These are phyloP conservation scores for Subacronicta megacephala DNA, from an alignment of 2,888 invertebrate genomes.

Conservation along the genomic window DNA sequence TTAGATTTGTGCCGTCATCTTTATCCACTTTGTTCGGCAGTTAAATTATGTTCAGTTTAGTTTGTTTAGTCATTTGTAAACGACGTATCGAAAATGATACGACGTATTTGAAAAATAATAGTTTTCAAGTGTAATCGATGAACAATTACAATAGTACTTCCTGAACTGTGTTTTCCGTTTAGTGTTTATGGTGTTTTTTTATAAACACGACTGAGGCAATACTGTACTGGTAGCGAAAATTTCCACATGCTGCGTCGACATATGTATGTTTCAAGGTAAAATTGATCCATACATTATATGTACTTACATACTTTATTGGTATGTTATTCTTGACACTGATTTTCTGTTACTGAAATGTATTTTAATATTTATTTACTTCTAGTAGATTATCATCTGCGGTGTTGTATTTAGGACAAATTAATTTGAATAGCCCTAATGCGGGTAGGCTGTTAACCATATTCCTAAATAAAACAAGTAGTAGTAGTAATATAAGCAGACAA, in stretches of 20 bases:
- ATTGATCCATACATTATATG: constrained; percentile 50
- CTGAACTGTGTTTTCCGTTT: constrained; percentile 6
- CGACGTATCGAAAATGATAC: constrained; percentile 23
- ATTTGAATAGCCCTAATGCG: too few relatives aligned
- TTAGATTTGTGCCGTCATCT: constrained; percentile 31
- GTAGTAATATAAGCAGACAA: background rate
- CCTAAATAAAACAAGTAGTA: background rate
- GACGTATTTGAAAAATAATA: constrained; percentile 24
- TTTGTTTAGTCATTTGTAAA: constrained; percentile 37
- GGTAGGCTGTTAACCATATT: background rate
- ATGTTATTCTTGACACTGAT: constrained; percentile 38
- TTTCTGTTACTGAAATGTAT: too few relatives aligned
- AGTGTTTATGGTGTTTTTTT: constrained; percentile 15
- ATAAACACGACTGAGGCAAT: constrained; percentile 39
- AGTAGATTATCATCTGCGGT: too few relatives aligned
- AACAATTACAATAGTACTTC: too few relatives aligned
- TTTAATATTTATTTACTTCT: too few relatives aligned
- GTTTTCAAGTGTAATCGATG: constrained; percentile 11
- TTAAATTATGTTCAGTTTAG: constrained; percentile 8
- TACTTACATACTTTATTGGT: background rate
- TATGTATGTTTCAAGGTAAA: constrained; percentile 66
- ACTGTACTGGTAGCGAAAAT: constrained; percentile 42
- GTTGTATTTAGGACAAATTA: too few relatives aligned
- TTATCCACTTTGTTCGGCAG: constrained; percentile 25
- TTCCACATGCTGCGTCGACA: constrained; percentile 35